These are phyloP conservation scores for Actinia equina DNA, from an alignment of 64 coral and sea anemone species.

Conservation along the genomic window DNA sequence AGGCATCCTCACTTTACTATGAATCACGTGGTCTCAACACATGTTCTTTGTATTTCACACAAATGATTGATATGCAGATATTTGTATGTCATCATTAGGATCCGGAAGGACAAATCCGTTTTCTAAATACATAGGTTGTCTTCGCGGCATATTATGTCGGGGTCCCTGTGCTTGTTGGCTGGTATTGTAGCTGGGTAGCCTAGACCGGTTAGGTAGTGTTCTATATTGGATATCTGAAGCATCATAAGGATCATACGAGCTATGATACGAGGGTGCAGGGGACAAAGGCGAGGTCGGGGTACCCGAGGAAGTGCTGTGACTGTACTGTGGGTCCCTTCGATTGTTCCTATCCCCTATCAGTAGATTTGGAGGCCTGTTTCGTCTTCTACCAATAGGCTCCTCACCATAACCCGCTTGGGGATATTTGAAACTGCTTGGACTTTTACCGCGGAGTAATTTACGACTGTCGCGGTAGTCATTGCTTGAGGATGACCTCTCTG, in stretches of 20 bases:
- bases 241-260: slow-evolving; percentile 40
- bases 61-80: slow-evolving; percentile 59
- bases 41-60: slow-evolving; percentile 10
- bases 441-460: not conserved
- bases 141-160: not conserved
- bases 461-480: slow-evolving; percentile 58
- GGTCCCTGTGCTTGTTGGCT: slow-evolving; percentile 16
- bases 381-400: slow-evolving; percentile 11
- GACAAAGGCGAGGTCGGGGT: slow-evolving; percentile 46
- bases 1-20: no score
- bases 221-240: not conserved
- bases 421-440: slow-evolving; percentile 19
- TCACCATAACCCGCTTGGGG: slow-evolving; percentile 28
- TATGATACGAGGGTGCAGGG: slow-evolving; percentile 80
- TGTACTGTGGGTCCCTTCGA: not conserved
- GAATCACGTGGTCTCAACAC: not conserved
- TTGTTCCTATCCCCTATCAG: not conserved
- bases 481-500: slow-evolving; percentile 72
- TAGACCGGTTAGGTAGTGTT: slow-evolving; percentile 30
- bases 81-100: not conserved
- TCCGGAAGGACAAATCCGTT: not conserved
- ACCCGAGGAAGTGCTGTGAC: slow-evolving; percentile 21
- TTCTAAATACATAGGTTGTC: not conserved
- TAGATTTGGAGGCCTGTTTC: slow-evolving; percentile 32
- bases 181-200: slow-evolving; percentile 17